Evolutionary conservation across 1,140 invertebrate species (phyloP), one percentile per base, ranked within the genome.

Genomic region (Bombus difficillimus): DNA sequence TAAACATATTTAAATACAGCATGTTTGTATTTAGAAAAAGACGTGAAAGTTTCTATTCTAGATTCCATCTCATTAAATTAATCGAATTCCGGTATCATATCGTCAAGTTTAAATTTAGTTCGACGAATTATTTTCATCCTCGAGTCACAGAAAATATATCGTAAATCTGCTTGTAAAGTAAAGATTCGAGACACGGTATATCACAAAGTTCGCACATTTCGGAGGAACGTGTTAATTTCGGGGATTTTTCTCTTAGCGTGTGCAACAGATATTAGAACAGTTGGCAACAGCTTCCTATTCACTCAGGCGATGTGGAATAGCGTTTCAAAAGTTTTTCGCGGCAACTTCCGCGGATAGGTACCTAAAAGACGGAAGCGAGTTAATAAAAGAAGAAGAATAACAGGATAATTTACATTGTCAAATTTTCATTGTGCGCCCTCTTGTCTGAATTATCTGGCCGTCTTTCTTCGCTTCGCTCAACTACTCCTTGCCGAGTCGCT

Each of bases 381-480:
- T 89, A 89, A 81, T 85, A 83, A 81, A 83, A 66, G 87, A 82
- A 88, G 88, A 85, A 78, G 85, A 89, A 89, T 85, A 84, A 90
- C 92, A 92, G 90, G 90, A 91, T 91, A 91, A 92, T 91, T 92
- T 92, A 92, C 92, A 92, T 92, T 85, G 87, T 87, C 85, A 89
- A 92, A 90, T 88, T 90, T 89, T 90, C 89, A 79, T 81, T 80
- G 86, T 72, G 12, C 62, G 80, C 59, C 73, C 85, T 47, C 80
- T 41, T 41, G 81, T 72, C 71, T 78, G 78, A 85, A 81, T 81
- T 81, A 85, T 81, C 83, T 37, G 25, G 53, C 25, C 68, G 57
- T 72, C 79, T 71, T 81, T 53, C 71, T 81, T 73, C 83, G 66
- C 71, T 81, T 80, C 74, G 62, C 81, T 57, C 87, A 77, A 88